Conservation (phyloP, 1,140 invertebrate species). For the Bombus confusus region DNA sequence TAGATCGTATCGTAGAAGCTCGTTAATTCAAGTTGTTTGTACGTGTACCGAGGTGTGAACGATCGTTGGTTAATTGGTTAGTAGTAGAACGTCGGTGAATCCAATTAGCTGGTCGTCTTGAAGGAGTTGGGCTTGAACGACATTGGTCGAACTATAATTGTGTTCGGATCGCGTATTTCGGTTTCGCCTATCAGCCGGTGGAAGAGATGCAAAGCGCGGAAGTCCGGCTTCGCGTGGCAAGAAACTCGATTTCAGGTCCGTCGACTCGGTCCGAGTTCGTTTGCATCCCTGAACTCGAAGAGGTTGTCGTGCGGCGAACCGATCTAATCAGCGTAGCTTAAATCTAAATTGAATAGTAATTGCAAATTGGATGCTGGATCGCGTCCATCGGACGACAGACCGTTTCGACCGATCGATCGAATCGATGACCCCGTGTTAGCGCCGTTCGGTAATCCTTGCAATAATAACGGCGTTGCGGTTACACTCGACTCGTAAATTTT, state of each 20-base stretch:
- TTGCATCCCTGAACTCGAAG: background rate
- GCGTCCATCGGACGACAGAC: background rate
- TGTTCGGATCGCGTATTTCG: constrained; percentile 7
- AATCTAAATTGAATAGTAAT: constrained; percentile 22
- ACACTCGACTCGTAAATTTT: background rate
- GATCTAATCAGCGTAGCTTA: background rate
- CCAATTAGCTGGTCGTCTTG: constrained; percentile 17
- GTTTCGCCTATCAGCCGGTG: background rate
- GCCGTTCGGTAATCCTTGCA: background rate
- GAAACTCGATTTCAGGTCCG: background rate
- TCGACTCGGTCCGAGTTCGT: background rate
- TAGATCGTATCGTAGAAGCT: background rate
- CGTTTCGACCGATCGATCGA: background rate
- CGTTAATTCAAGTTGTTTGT: too few relatives aligned
- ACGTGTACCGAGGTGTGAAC: background rate
- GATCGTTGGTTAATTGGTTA: constrained; percentile 8
- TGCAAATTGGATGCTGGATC: background rate
- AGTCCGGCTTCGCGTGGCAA: background rate
- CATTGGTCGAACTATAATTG: background rate
- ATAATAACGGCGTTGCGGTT: background rate
- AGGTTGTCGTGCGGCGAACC: background rate
- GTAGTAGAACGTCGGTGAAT: constrained; percentile 10
- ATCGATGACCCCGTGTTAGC: constrained; percentile 4
- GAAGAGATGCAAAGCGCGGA: constrained; percentile 28
- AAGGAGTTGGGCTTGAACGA: background rate